phyloP scores from a whole-genome alignment of 1,140 invertebrate genomes.

The Lordiphosa mommai region DNA sequence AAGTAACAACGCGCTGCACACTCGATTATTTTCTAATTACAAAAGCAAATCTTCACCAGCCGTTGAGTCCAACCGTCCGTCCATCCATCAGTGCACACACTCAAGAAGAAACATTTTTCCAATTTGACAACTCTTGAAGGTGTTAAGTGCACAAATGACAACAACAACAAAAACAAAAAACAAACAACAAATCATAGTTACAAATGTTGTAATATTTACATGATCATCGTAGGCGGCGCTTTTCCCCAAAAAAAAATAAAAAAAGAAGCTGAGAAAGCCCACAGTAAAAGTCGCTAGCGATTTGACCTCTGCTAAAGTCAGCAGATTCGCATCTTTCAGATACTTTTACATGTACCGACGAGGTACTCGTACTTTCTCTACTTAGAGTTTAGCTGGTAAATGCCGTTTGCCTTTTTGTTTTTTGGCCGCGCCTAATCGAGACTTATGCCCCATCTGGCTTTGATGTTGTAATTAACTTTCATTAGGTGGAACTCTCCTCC shows the following conservation, averaged over 20 bases:
- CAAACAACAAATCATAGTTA: slow-evolving; percentile 13
- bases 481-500: slow-evolving; percentile 26
- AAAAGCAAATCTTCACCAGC: slow-evolving; percentile 33
- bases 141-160: slow-evolving; percentile 58
- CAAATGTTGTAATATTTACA: slow-evolving; percentile 56
- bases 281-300: slow-evolving; percentile 41
- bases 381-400: slow-evolving; percentile 51
- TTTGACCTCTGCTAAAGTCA: slow-evolving; percentile 41
- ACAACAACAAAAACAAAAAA: slow-evolving; percentile 14
- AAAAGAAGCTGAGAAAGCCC: slow-evolving; percentile 18
- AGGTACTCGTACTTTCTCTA: slow-evolving; percentile 43
- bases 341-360: slow-evolving; percentile 46
- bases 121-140: slow-evolving; percentile 29
- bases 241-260: not conserved
- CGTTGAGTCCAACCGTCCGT: not conserved
- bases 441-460: slow-evolving; percentile 20
- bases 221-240: slow-evolving; percentile 25
- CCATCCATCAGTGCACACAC: slow-evolving; percentile 24
- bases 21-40: slow-evolving; percentile 59
- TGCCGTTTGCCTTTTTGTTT: slow-evolving; percentile 29
- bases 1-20: slow-evolving; percentile 42
- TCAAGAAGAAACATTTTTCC: slow-evolving; percentile 29
- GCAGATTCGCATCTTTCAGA: slow-evolving; percentile 50
- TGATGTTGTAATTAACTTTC: slow-evolving; percentile 56
- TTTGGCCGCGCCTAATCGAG: slow-evolving; percentile 45